phyloP scores from a whole-genome alignment of 35 echinoderm and acorn worm species.

The Lytechinus pictus region DNA sequence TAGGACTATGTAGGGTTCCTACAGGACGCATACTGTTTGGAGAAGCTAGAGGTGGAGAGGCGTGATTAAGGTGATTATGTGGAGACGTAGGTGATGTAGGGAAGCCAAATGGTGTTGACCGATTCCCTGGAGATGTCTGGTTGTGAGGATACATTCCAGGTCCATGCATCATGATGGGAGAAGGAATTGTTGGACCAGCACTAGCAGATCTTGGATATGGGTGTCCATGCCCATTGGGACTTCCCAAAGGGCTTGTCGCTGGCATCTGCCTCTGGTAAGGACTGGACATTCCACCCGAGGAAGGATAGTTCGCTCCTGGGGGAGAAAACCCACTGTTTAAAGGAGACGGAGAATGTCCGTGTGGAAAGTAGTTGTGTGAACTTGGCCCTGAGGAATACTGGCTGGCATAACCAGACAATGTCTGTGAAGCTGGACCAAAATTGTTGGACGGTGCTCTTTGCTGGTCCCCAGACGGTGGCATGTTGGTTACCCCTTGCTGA shows the following conservation, averaged over 20 bases:
- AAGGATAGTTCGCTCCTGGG: constrained; percentile 33
- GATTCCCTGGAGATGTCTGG: constrained; percentile 41
- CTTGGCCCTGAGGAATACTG: constrained; percentile 44
- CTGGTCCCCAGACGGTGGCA: constrained; percentile 25
- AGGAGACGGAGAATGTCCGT: constrained; percentile 57
- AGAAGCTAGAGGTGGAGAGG: constrained; percentile 61
- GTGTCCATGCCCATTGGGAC: constrained; percentile 75
- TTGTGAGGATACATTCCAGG: constrained; percentile 69
- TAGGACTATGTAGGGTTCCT: constrained; percentile 73
- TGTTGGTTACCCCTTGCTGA: background rate
- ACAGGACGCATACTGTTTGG: constrained; percentile 76
- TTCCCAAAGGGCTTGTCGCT: constrained; percentile 70
- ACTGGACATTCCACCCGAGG: constrained; percentile 34
- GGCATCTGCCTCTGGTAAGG: constrained; percentile 78
- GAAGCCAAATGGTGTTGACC: constrained; percentile 54
- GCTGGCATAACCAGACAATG: constrained; percentile 43
- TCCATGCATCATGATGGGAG: constrained; percentile 77
- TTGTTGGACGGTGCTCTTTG: constrained; percentile 12
- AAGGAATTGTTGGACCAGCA: constrained; percentile 68
- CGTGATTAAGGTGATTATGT: constrained; percentile 53
- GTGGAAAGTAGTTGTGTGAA: constrained; percentile 38
- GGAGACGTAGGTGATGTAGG: constrained; percentile 59
- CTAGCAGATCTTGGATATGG: constrained; percentile 64
- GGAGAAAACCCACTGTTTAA: constrained; percentile 50
- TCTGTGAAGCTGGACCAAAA: constrained; percentile 45